Evolutionary conservation across 53 echinoderm and acorn worm genomes (phyloP), one percentile per base, ranked within the genome.

Genomic region (Apostichopus leukothele): DNA sequence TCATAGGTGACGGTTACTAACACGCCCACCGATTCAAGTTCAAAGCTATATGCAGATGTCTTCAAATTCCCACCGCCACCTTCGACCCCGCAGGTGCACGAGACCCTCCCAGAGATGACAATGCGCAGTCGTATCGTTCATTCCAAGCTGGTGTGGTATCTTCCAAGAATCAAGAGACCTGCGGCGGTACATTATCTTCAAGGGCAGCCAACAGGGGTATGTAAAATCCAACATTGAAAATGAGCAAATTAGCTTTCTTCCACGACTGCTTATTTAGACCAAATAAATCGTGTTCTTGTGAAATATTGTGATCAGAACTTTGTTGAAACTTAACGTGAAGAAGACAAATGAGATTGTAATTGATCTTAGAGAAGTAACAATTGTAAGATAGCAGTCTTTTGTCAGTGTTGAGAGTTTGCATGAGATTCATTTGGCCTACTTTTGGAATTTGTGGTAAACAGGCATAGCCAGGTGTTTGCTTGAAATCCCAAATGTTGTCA

Each of bases 141-240:
- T 87, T 92, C 91, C 84, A 93, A 94, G 73, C 94, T 90, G 18
- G 76, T 96, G 63, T 96, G 96, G 96, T 96, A 76, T 73, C 91
- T 94, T 11, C 96, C 94, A 8, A 71, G 75, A 50, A 96, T 91
- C 9, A 91, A 92, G 20, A 92, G 96, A 60, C 54, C 91, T 39
- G 94, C 94, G 9, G 96, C 94, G 14, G 79, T 88, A 20, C 96
- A 96, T 76, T 94, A 94, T 76, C 92, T 96, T 20, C 96, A 96
- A 78, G 88, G 92, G n/a, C 96, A 96, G 79, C 92, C 93, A 63
- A 89, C 91, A 57, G 94, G 94, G 89, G 96, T 96, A 83, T 88
- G 94, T 89, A 84, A 8, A 39, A 39, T 39, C 39, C 39, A 39
- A 39, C 39, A 39, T 39, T 39, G 39, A 39, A n/a, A n/a, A n/a